Evolutionary conservation across 2,888 invertebrate genomes (phyloP), one percentile per base, ranked within the genome.

Genomic region (Agrypnus murinus): DNA sequence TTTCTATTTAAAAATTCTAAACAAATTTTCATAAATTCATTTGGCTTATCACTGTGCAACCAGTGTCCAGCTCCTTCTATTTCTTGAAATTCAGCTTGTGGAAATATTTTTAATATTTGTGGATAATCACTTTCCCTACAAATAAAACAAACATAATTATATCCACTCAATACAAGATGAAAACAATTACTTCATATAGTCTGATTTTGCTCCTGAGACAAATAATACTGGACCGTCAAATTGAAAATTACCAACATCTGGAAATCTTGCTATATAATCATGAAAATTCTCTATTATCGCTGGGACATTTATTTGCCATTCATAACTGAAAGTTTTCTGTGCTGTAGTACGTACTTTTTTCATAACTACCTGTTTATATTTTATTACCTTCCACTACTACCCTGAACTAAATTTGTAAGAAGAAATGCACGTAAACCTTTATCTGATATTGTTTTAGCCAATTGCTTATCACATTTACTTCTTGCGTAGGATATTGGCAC

Each of bases 31-130:
- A 95, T 83, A 84, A 97, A 96, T 74, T 92, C 91, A 6, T 88
- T 85, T 0, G 98, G 96, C 82, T 96, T 93, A 73, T 98, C 97
- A 74, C 95, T 92, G 83, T 99, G 98, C 0, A 98, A 91, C 94
- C 97, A 95, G 84, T 99, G 98, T 0, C 96, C 96, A 5, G 98
- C 95, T 38, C 92, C 94, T 58, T 90, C 88, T 60, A 97, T 89
- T 76, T 91, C 92, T 53, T 87, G 84, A 79, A 96, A 88, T 74
- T 91, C 86, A 0, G 93, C 92, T 7, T 87, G 84, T 0, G 95
- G 93, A 81, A 96, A 96, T 63, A 93, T 86, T 72, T 90, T 88
- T 79, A 88, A 87, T 65, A 96, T 94, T 67, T 86, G 86, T 4
- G 86, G 84, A 50, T 91, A 87, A 81, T 93, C 92, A 9, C 84